These are phyloP conservation scores for Idaea straminata DNA, from an alignment of 2,888 invertebrate species.

Conservation along the genomic window DNA sequence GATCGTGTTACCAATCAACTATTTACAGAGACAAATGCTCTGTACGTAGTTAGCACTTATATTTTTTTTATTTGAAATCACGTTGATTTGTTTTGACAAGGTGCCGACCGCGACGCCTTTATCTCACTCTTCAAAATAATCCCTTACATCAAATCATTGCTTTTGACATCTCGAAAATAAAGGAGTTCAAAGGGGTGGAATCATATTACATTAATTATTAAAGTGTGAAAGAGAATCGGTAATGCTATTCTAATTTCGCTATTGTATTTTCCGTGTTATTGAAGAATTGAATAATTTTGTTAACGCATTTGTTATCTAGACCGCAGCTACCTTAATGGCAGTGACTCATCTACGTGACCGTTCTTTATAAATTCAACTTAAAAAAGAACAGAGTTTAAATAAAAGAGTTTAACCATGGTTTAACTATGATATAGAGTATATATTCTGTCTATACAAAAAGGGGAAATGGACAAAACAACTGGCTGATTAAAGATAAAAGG, in stretches of 20 bases:
- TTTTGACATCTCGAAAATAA: neutral
- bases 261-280: neutral
- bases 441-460: no score
- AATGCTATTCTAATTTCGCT: neutral
- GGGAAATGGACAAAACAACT: no score
- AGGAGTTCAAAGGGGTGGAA: neutral
- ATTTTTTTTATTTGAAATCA: neutral
- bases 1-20: no score
- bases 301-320: neutral
- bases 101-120: neutral
- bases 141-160: neutral
- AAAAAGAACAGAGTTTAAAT: no score
- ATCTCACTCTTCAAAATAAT: neutral
- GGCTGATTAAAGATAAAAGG: no score
- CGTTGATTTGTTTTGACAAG: neutral
- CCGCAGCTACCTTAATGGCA: neutral
- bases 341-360: no score
- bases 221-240: neutral
- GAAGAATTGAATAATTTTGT: neutral
- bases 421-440: no score
- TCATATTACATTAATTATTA: neutral
- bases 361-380: no score
- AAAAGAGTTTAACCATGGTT: no score
- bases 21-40: neutral
- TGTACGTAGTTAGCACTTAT: neutral